Conservation (phyloP, 2,113 vertebrate genomes). For the Indicator indicator region DNA sequence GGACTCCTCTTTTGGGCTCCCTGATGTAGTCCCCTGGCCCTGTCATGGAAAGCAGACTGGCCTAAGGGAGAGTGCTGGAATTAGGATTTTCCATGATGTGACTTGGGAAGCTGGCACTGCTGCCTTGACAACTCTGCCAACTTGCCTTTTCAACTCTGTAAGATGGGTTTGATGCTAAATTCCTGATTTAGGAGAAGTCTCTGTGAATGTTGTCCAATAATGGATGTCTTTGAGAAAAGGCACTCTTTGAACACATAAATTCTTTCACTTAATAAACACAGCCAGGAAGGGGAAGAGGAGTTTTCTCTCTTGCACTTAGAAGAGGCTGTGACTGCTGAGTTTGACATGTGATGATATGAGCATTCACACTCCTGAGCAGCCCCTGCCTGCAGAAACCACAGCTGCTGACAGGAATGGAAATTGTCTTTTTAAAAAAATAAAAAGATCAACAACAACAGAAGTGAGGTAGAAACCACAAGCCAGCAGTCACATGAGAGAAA, state of each 20-base stretch:
- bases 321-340: not conserved
- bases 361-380: not conserved
- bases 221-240: not conserved
- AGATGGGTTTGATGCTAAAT: not conserved
- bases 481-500: not conserved
- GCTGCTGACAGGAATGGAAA: not conserved
- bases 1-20: not conserved
- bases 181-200: not conserved
- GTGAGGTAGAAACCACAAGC: not conserved
- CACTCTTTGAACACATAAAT: not conserved
- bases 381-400: not conserved
- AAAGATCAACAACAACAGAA: not conserved
- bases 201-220: not conserved
- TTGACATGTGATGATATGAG: not conserved
- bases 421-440: not conserved
- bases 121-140: no score
- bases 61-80: not conserved
- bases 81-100: not conserved
- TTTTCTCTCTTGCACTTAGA: not conserved
- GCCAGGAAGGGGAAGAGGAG: not conserved
- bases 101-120: not conserved
- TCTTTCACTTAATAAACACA: not conserved
- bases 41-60: not conserved
- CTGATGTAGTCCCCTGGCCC: not conserved
- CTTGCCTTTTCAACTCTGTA: not conserved